Percentiles rank a stretch among this genome's conserved stretches.
These are phyloP conservation scores for Chloroceryle aenea DNA, from an alignment of 2,113 vertebrate genomes.

Conservation along the genomic window DNA sequence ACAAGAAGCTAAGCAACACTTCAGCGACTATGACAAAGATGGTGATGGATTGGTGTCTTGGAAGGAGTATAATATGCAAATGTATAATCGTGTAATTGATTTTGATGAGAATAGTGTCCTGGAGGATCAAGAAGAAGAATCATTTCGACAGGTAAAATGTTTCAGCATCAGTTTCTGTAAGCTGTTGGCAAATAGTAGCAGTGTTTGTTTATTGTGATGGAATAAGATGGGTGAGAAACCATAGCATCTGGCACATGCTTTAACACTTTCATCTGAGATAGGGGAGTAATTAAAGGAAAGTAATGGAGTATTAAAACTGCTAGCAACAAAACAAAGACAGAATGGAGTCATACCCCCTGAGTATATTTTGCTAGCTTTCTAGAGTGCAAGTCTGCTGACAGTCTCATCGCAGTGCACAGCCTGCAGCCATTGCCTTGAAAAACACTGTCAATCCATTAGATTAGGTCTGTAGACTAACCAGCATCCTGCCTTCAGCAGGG, in stretches of 20 bases:
- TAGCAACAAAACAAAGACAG: not conserved
- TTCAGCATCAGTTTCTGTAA: conserved; percentile 14
- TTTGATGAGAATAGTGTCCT: conserved; percentile 82
- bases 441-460: rapidly evolving
- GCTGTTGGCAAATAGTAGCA: not conserved
- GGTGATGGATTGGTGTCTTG: conserved; percentile 86
- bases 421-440: not conserved
- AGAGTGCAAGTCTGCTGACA: not conserved
- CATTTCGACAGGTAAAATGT: conserved; percentile 86
- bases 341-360: not conserved
- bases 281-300: conserved; percentile 28
- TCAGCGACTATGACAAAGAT: conserved; percentile 86
- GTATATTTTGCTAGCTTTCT: not conserved
- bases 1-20: conserved; percentile 90
- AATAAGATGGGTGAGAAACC: not conserved
- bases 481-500: not conserved
- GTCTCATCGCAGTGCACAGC: not conserved
- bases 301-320: conserved; percentile 19
- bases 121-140: conserved; percentile 91
- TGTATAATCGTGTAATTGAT: conserved; percentile 85
- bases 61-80: conserved; percentile 90
- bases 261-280: conserved; percentile 18
- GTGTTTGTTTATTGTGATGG: not conserved
- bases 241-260: conserved; percentile 11
- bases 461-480: not conserved